Conservation (phyloP, 2,888 invertebrate genomes). For the Athripsodes cinereus region DNA sequence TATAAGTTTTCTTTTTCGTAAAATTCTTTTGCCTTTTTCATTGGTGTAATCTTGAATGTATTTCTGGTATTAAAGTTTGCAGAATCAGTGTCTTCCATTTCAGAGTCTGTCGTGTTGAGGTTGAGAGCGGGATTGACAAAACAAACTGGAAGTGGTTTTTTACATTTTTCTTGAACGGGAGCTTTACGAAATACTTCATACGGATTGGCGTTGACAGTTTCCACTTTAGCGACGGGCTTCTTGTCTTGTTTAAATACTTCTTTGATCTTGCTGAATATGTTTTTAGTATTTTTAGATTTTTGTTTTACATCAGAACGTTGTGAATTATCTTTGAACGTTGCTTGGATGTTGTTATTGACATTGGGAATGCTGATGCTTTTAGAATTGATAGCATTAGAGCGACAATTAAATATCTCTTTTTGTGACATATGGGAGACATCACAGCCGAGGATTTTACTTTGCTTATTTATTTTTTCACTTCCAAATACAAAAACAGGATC, state of each 20-base stretch:
- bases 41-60: constrained; percentile 20
- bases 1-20: constrained; percentile 18
- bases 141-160: constrained; percentile 34
- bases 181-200: constrained; percentile 44
- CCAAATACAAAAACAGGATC: constrained; percentile 16
- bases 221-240: constrained; percentile 30
- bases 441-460: constrained; percentile 45
- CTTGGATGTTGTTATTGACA: constrained; percentile 11
- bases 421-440: constrained; percentile 46
- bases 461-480: constrained; percentile 36
- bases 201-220: constrained; percentile 39
- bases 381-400: constrained; percentile 22
- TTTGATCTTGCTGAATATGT: constrained; percentile 44
- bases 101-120: constrained; percentile 41
- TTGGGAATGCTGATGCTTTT: constrained; percentile 14
- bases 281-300: constrained; percentile 40
- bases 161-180: constrained; percentile 35
- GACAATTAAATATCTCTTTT: constrained; percentile 37
- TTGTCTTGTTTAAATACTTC: constrained; percentile 46
- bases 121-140: constrained; percentile 46
- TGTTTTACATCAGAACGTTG: constrained; percentile 1
- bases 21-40: constrained; percentile 13
- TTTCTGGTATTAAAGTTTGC: constrained; percentile 16
- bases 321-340: constrained; percentile 13
- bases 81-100: constrained; percentile 38